These are phyloP conservation scores for Carcina quercana DNA, from an alignment of 2,888 invertebrate genomes.

Conservation along the genomic window DNA sequence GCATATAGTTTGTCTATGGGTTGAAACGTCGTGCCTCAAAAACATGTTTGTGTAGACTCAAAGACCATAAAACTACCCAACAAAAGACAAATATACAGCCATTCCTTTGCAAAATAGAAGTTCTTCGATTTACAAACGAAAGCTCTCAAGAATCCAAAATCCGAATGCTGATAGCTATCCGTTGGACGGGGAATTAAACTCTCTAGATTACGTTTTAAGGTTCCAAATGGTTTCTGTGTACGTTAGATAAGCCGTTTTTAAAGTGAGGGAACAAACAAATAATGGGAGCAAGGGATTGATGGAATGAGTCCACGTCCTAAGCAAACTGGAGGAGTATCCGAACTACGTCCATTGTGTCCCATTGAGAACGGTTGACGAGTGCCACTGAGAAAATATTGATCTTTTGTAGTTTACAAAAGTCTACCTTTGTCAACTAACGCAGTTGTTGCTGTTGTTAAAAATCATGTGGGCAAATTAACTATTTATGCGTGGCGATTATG, in stretches of 20 bases:
- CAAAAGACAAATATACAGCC: too few species aligned
- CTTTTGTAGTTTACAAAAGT: conserved; percentile 34
- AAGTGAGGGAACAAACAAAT: conserved; percentile 45
- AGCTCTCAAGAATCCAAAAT: conserved; percentile 33
- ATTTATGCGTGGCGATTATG: too few species aligned
- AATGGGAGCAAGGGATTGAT: conserved; percentile 59
- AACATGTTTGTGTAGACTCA: too few species aligned
- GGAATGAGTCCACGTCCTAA: conserved; percentile 60
- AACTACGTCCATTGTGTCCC: conserved; percentile 42
- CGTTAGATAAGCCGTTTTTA: conserved; percentile 34
- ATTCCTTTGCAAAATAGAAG: conserved; percentile 36
- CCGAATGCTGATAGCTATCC: conserved; percentile 23
- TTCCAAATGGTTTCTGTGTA: conserved; percentile 23
- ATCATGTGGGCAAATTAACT: too few species aligned
- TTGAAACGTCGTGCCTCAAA: too few species aligned
- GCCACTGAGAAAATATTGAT: conserved; percentile 37
- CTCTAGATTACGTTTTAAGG: conserved; percentile 25
- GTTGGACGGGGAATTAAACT: conserved; percentile 21
- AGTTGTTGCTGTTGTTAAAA: too few species aligned
- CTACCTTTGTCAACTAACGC: too few species aligned
- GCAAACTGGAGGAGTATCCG: conserved; percentile 53
- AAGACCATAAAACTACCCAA: too few species aligned
- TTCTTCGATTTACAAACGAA: conserved; percentile 33
- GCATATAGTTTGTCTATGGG: too few species aligned
- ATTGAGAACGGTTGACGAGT: conserved; percentile 36